Evolutionary conservation across 2,888 invertebrate genomes (phyloP).

Genomic region (Tachina grossa): DNA sequence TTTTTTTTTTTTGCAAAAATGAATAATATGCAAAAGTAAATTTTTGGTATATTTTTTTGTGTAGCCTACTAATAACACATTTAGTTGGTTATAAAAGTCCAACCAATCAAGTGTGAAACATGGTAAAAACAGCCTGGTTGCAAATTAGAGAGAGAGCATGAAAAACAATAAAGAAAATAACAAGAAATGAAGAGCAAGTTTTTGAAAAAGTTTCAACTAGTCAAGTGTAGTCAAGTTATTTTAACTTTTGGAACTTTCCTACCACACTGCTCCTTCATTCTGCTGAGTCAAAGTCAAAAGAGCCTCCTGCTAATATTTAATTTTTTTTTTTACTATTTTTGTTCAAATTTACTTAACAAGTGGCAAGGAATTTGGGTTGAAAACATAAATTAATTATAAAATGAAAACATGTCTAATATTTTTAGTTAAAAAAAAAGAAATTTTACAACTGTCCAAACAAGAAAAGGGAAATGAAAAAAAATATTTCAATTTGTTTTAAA

Average conservation of each 20-base stretch:
- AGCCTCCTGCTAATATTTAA: conserved; percentile 33
- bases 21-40: conserved; percentile 70
- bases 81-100: conserved; percentile 68
- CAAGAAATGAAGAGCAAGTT: conserved; percentile 50
- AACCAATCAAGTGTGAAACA: conserved; percentile 78
- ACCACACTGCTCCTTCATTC: background rate
- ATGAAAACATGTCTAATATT: conserved; percentile 62
- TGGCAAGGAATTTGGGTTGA: conserved; percentile 41
- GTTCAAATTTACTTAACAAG: conserved; percentile 39
- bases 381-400: conserved; percentile 70
- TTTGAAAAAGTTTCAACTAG: conserved; percentile 57
- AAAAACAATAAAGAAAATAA: conserved; percentile 54
- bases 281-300: conserved; percentile 69
- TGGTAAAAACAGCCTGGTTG: conserved; percentile 55
- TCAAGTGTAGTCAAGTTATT: conserved; percentile 67
- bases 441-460: conserved; percentile 6
- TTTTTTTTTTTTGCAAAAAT: conserved; percentile 29
- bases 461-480: background rate
- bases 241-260: conserved; percentile 53
- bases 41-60: conserved; percentile 57
- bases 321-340: conserved; percentile 14
- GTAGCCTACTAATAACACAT: conserved; percentile 47
- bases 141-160: conserved; percentile 56
- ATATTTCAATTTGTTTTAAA: background rate
- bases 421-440: background rate